These are phyloP conservation scores for Euwallacea similis DNA, from an alignment of 1,140 invertebrate species.

Conservation along the genomic window DNA sequence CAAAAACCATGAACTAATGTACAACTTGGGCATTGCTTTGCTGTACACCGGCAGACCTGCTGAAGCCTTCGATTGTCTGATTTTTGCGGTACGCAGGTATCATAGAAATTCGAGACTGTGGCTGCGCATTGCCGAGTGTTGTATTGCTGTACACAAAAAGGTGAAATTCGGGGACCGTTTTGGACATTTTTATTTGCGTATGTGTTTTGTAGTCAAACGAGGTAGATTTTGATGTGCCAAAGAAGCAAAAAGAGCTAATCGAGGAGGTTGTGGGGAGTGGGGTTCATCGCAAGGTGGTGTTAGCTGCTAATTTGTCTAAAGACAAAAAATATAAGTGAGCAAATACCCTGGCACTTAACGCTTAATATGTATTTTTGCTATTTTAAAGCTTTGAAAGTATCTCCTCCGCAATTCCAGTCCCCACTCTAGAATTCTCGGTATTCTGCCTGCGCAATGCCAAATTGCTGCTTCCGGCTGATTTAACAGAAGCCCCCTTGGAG, in stretches of 20 bases:
- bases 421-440: constrained; percentile 87
- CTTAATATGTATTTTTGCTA: background rate
- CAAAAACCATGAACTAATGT: constrained; percentile 80
- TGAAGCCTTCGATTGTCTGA: constrained; percentile 89
- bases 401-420: constrained; percentile 79
- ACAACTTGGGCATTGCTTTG: constrained; percentile 87
- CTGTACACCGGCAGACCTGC: constrained; percentile 77
- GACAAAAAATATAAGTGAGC: constrained; percentile 59
- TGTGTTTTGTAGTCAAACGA: constrained; percentile 61
- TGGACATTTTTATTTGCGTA: background rate
- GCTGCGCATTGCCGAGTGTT: constrained; percentile 92
- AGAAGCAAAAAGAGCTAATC: constrained; percentile 65
- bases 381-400: constrained; percentile 58
- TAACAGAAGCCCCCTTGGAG: constrained; percentile 42
- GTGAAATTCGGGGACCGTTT: constrained; percentile 49
- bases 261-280: constrained; percentile 65
- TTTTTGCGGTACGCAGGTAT: constrained; percentile 83
- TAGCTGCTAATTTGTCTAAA: constrained; percentile 61
- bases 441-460: constrained; percentile 86
- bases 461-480: constrained; percentile 59
- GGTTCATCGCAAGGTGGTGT: constrained; percentile 67
- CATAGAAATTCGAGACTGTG: constrained; percentile 88
- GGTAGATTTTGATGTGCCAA: constrained; percentile 65
- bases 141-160: constrained; percentile 71
- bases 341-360: background rate